A percentile compares a stretch with the other conserved stretches of the same genome.
Evolutionary conservation across 2,113 vertebrate genomes (phyloP).

Genomic region (Erythrolamprus reginae): DNA sequence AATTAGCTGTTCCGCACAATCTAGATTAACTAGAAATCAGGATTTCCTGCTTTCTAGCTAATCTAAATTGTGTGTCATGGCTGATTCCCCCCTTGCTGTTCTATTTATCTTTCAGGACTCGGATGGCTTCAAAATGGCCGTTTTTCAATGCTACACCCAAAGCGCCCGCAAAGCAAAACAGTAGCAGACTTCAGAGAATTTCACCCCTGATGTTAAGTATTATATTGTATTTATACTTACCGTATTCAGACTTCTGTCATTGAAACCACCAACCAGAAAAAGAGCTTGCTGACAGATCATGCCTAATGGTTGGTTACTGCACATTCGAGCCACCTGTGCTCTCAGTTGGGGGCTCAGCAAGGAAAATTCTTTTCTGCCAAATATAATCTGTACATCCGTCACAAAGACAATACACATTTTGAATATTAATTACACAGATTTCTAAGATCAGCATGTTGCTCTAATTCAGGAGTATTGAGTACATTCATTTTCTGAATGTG

Average conservation of each 20-base stretch:
- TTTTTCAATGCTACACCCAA: too few relatives aligned
- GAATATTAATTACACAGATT: background rate
- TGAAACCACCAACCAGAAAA: background rate
- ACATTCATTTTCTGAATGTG: background rate
- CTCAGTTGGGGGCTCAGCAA: background rate
- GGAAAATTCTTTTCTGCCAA: background rate
- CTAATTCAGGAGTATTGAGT: background rate
- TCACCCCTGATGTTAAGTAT: background rate
- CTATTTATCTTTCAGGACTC: too few relatives aligned
- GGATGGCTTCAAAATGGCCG: too few relatives aligned
- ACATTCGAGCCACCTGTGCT: background rate
- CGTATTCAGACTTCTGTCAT: background rate
- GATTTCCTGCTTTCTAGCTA: too few relatives aligned
- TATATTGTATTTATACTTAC: background rate
- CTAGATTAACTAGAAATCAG: too few relatives aligned
- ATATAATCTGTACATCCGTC: background rate
- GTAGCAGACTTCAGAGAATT: too few relatives aligned
- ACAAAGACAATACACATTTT: background rate
- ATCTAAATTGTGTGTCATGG: too few relatives aligned
- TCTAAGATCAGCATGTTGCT: background rate
- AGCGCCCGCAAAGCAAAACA: too few relatives aligned
- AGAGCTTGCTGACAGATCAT: background rate
- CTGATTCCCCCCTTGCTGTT: too few relatives aligned
- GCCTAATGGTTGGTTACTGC: background rate
- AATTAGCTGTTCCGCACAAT: too few relatives aligned